Percentiles rank a stretch among this genome's conserved stretches.
Conservation (phyloP, 1,140 invertebrate species). For the Caerostris extrusa region DNA sequence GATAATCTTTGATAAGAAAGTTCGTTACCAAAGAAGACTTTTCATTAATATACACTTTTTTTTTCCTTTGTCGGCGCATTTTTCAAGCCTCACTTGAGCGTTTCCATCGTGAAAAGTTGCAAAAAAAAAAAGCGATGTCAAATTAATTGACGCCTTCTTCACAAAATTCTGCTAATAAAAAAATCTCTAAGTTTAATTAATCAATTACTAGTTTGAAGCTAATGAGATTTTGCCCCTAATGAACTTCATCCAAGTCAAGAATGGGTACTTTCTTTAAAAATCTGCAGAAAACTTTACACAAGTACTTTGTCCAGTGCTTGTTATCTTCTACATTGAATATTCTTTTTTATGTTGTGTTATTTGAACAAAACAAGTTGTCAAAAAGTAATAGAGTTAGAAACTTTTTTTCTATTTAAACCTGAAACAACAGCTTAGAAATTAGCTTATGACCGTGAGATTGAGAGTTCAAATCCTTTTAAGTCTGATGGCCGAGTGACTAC, state of each 20-base stretch:
- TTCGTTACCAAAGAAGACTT: background rate
- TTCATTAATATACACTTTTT: background rate
- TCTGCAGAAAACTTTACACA: background rate
- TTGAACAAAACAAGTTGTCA: no score
- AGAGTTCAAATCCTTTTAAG: no score
- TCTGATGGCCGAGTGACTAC: no score
- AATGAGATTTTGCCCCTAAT: conserved; percentile 66
- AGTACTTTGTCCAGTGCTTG: no score
- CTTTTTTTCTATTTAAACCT: no score
- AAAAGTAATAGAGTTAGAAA: no score
- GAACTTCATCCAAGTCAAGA: conserved; percentile 26
- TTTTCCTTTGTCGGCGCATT: background rate
- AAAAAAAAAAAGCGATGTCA: conserved; percentile 27
- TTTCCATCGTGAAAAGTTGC: background rate
- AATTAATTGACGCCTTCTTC: conserved; percentile 51
- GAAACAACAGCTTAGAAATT: no score
- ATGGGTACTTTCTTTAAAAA: background rate
- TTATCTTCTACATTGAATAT: no score
- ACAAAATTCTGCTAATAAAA: conserved; percentile 20
- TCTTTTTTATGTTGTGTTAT: no score
- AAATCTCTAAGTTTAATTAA: conserved; percentile 58
- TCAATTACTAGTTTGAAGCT: conserved; percentile 57
- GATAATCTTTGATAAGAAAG: conserved; percentile 28
- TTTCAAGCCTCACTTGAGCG: background rate
- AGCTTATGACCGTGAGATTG: no score